Evolutionary conservation across 2,888 invertebrate species (phyloP).

Genomic region (Parasteatoda lunata): DNA sequence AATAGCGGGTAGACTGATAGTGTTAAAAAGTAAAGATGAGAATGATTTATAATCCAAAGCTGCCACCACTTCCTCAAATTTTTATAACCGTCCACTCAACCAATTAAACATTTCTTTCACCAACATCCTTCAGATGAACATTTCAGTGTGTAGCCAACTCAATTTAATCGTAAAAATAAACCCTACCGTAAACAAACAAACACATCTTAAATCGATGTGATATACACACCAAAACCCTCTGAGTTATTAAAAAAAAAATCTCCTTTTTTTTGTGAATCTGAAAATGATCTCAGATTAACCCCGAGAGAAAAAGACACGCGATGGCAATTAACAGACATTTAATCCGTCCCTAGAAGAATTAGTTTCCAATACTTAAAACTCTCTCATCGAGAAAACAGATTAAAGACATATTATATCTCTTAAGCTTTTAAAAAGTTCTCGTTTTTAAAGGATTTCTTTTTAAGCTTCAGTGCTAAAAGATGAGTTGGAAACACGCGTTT

Average conservation of each 20-base stretch:
- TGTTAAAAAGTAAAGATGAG: too few relatives aligned
- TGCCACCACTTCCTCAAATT: neutral
- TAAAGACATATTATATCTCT: slow-evolving; percentile 38
- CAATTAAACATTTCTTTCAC: slow-evolving; percentile 7
- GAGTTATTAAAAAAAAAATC: neutral
- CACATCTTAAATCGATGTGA: slow-evolving; percentile 14
- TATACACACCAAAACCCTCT: neutral
- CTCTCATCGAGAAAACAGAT: slow-evolving; percentile 33
- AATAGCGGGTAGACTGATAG: too few relatives aligned
- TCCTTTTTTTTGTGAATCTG: neutral
- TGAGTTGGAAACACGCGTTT: slow-evolving; percentile 28
- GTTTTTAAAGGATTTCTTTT: neutral
- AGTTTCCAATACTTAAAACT: slow-evolving; percentile 30
- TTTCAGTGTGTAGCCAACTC: slow-evolving; percentile 13
- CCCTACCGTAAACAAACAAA: slow-evolving; percentile 20
- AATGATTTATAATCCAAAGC: too few relatives aligned
- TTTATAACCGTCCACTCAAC: neutral
- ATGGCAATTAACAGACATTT: slow-evolving; percentile 52
- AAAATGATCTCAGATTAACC: neutral
- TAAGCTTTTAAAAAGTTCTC: slow-evolving; percentile 11
- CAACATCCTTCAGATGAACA: slow-evolving; percentile 18
- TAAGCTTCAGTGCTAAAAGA: slow-evolving; percentile 37
- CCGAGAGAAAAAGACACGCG: slow-evolving; percentile 31
- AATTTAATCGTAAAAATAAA: slow-evolving; percentile 14
- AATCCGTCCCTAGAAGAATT: slow-evolving; percentile 19